Conservation (phyloP, 2,113 vertebrate genomes). For the Oryzias curvinotus region DNA sequence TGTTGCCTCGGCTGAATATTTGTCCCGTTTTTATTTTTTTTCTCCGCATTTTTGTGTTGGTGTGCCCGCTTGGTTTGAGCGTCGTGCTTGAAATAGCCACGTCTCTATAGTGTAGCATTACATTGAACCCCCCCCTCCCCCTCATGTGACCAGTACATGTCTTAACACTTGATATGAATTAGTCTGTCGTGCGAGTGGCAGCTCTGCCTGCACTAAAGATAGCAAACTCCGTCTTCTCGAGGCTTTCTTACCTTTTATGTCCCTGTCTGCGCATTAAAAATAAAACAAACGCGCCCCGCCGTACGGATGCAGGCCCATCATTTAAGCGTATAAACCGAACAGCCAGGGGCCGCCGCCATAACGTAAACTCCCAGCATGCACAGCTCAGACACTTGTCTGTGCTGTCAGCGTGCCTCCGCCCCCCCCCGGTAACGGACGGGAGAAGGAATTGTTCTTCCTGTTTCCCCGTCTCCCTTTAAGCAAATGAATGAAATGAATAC, state of each 20-base stretch:
- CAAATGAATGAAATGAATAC: too few relatives aligned
- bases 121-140: slow-evolving; percentile 47
- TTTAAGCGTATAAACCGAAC: slow-evolving; percentile 62
- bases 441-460: too few relatives aligned
- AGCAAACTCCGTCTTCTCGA: slow-evolving; percentile 61
- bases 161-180: slow-evolving; percentile 73
- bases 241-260: slow-evolving; percentile 72
- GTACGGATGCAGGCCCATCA: slow-evolving; percentile 35
- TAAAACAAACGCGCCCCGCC: slow-evolving; percentile 67
- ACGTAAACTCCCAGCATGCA: slow-evolving; percentile 66
- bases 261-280: slow-evolving; percentile 69
- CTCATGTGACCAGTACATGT: slow-evolving; percentile 52
- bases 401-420: slow-evolving; percentile 33
- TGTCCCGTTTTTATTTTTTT: background rate
- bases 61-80: slow-evolving; percentile 55
- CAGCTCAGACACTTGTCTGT: slow-evolving; percentile 56
- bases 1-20: background rate
- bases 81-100: slow-evolving; percentile 55
- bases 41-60: slow-evolving; percentile 7
- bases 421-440: background rate
- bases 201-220: slow-evolving; percentile 73
- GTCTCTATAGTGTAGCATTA: slow-evolving; percentile 66
- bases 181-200: slow-evolving; percentile 51
- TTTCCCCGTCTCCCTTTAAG: too few relatives aligned
- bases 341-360: slow-evolving; percentile 50